Percentiles rank a stretch among this genome's conserved stretches.
Conservation (phyloP, 1,140 invertebrate species). For the Steinernema khuongi region DNA sequence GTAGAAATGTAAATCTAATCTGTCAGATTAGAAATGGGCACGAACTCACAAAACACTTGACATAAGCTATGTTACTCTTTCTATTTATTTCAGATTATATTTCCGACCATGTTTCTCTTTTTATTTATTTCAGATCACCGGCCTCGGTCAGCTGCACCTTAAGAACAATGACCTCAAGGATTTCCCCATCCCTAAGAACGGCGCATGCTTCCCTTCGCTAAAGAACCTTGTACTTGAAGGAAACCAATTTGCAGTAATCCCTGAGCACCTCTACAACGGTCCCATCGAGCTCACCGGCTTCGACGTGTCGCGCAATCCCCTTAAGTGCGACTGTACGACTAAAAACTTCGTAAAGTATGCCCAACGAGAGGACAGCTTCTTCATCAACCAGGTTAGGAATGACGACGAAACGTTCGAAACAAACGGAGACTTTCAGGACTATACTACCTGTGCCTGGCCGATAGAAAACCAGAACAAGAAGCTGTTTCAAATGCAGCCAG, state of each 20-base stretch:
- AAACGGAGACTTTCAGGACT: slow-evolving; percentile 21
- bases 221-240: slow-evolving; percentile 1
- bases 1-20: too few relatives aligned
- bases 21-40: too few relatives aligned
- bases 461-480: slow-evolving; percentile 3
- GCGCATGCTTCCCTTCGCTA: slow-evolving; percentile 22
- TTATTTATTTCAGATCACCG: slow-evolving; percentile 16
- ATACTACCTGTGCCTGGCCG: slow-evolving; percentile 34
- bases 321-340: slow-evolving; percentile 37
- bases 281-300: slow-evolving; percentile 24
- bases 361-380: slow-evolving; percentile 26
- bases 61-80: too few relatives aligned
- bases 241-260: slow-evolving; percentile 16
- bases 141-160: slow-evolving; percentile 23
- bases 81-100: slow-evolving; percentile 20
- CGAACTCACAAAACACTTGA: too few relatives aligned
- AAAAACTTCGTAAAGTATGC: slow-evolving; percentile 39
- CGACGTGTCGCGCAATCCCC: slow-evolving; percentile 41
- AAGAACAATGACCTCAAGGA: slow-evolving; percentile 30
- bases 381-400: slow-evolving; percentile 34
- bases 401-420: neutral
- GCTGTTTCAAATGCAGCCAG: slow-evolving; percentile 29
- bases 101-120: neutral
- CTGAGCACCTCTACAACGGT: slow-evolving; percentile 27
- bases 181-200: slow-evolving; percentile 29